Conservation (phyloP, 2,797 vertebrate species). For the Neosilurus mollespiculum region DNA sequence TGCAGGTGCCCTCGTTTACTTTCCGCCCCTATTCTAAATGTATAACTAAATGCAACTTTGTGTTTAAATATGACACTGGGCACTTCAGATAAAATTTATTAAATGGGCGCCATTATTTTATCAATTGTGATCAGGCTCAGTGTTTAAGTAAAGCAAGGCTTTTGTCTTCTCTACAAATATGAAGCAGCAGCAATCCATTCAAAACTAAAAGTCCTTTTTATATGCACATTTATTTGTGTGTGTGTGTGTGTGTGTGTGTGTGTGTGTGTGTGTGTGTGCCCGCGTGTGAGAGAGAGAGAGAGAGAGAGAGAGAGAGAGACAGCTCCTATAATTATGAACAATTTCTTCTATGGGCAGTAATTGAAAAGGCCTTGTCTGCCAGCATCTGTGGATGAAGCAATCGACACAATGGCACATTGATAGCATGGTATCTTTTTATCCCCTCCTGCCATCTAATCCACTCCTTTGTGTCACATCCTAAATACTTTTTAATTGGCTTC, state of each 20-base stretch:
- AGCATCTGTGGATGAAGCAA: constrained; percentile 57
- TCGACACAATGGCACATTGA: constrained; percentile 61
- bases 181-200: constrained; percentile 20
- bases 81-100: neutral
- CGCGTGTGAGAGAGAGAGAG: too few species aligned
- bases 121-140: constrained; percentile 31
- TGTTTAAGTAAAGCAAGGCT: constrained; percentile 29
- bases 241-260: neutral
- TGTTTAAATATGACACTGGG: neutral
- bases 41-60: neutral
- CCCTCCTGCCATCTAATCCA: constrained; percentile 60
- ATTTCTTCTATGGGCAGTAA: constrained; percentile 62
- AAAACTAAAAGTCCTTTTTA: constrained; percentile 41
- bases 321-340: constrained; percentile 57
- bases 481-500: constrained; percentile 65
- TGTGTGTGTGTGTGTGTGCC: constrained; percentile 1
- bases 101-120: neutral
- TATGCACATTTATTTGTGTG: constrained; percentile 36
- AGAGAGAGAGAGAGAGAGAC: constrained; percentile 24
- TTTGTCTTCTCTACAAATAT: neutral
- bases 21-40: neutral
- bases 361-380: constrained; percentile 57
- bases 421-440: constrained; percentile 61
- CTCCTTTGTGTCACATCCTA: constrained; percentile 60
- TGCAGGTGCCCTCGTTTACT: neutral